Evolutionary conservation across 2,113 vertebrate genomes (phyloP).

Genomic region (Dendrocopos noguchii): DNA sequence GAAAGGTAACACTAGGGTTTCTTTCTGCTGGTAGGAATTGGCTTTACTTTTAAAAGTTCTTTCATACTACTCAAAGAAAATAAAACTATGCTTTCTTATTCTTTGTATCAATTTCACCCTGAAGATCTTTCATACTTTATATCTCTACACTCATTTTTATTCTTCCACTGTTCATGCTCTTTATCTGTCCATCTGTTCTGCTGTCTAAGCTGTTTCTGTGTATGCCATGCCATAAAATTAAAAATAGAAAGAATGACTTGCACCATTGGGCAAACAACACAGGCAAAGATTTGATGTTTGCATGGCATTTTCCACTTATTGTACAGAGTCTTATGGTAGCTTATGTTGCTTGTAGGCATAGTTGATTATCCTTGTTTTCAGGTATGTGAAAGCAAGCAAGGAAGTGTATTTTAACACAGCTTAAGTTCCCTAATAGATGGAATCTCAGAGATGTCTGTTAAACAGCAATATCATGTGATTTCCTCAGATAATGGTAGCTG

Average conservation of each 20-base stretch:
- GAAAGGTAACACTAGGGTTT: not conserved
- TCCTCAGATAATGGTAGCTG: not conserved
- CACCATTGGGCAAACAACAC: constrained; percentile 17
- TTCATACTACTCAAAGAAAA: not conserved
- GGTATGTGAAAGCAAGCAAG: not conserved
- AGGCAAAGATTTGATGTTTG: not conserved
- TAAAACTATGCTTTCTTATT: not conserved
- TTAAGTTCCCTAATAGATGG: not conserved
- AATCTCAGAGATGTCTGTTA: not conserved
- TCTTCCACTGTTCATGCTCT: not conserved
- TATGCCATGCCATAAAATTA: not conserved
- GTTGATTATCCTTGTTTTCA: not conserved
- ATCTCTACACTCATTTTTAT: not conserved
- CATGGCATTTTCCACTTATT: not conserved
- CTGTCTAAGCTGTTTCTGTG: not conserved
- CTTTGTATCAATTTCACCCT: not conserved
- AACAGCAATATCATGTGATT: not conserved
- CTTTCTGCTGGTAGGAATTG: not conserved
- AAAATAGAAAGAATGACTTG: not conserved
- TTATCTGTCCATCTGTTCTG: not conserved
- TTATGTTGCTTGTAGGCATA: not conserved
- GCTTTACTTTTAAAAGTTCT: not conserved
- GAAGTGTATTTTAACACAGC: not conserved
- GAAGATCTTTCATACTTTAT: not conserved
- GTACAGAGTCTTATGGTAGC: not conserved